Conservation (phyloP, 2,113 vertebrate genomes). For the Myotis lucifugus region DNA sequence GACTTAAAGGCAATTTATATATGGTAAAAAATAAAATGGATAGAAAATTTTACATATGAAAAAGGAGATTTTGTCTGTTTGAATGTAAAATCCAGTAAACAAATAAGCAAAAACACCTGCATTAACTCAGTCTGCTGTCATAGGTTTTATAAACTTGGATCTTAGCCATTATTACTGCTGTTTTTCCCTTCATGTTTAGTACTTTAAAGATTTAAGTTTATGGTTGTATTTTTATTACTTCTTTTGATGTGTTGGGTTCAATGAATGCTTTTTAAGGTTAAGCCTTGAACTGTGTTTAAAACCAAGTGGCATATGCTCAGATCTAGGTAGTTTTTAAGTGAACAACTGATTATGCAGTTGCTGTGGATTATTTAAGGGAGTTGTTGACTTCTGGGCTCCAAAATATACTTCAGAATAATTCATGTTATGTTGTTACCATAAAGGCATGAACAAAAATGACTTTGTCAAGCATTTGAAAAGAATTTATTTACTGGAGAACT, state of each 20-base stretch:
- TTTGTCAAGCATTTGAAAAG: slow-evolving; percentile 26
- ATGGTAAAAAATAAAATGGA: neutral
- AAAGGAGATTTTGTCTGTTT: neutral
- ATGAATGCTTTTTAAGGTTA: neutral
- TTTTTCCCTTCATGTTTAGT: neutral
- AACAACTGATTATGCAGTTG: neutral
- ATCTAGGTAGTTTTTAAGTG: slow-evolving; percentile 8
- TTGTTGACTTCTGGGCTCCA: slow-evolving; percentile 6
- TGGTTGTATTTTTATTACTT: slow-evolving; percentile 15
- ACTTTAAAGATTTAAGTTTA: slow-evolving; percentile 28
- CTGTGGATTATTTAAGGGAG: slow-evolving; percentile 1
- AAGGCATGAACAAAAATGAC: neutral
- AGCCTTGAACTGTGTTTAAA: slow-evolving; percentile 27
- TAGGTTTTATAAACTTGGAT: neutral
- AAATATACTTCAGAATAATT: slow-evolving; percentile 20
- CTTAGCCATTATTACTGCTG: neutral
- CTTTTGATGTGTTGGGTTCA: neutral
- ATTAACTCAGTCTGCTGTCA: neutral
- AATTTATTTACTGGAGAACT: neutral
- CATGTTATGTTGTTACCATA: neutral
- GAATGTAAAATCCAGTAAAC: neutral
- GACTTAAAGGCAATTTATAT: neutral
- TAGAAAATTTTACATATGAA: neutral
- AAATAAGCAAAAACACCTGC: neutral
- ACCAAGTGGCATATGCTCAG: neutral